Evolutionary conservation across 2,113 vertebrate genomes (phyloP), one percentile per base, ranked within the genome.

Genomic region (Trinectes maculatus): DNA sequence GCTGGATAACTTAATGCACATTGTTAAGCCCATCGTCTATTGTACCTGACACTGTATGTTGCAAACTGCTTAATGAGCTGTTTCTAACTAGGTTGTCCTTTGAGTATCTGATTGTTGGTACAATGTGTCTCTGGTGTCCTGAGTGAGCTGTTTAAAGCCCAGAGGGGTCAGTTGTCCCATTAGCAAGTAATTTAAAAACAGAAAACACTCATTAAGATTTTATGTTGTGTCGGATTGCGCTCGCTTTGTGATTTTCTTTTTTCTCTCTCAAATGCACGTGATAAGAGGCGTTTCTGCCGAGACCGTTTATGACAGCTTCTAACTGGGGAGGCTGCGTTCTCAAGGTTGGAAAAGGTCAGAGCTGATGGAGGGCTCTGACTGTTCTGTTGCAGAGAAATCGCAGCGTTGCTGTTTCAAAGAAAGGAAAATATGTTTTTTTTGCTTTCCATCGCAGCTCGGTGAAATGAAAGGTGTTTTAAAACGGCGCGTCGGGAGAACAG

Each of bases 181-280:
- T 90, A 86, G 67, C 82, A 57, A 43, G 68, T 61, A 72, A 83
- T 83, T 80, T 84, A 80, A 83, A 68, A 78, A n/a, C n/a, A n/a
- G n/a, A 87, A 86, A 85, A 80, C 78, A 79, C 76, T 84, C 78
- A 86, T 89, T 85, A 86, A 78, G 84, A 75, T 66, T 85, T 86
- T 80, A 79, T 79, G 73, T 78, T 76, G 68, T 69, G 65, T 64
- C 42, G 58, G 59, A 57, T 57, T 4, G 59, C 22, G 49, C 44
- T 73, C 33, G 33, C 71, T 82, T 79, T 87, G 62, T 74, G 51
- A 49, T 68, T 72, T 72, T n/a, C n/a, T n/a, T n/a, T n/a, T n/a
- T 73, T 15, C 56, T 57, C 29, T 71, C 57, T 81, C 44, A 46
- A 58, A 81, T 70, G 46, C 24, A 52, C 66, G 42, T 53, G 68